Evolutionary conservation across 2,113 vertebrate species (phyloP), one percentile per base, ranked within the genome.

Genomic region (Bos indicus): DNA sequence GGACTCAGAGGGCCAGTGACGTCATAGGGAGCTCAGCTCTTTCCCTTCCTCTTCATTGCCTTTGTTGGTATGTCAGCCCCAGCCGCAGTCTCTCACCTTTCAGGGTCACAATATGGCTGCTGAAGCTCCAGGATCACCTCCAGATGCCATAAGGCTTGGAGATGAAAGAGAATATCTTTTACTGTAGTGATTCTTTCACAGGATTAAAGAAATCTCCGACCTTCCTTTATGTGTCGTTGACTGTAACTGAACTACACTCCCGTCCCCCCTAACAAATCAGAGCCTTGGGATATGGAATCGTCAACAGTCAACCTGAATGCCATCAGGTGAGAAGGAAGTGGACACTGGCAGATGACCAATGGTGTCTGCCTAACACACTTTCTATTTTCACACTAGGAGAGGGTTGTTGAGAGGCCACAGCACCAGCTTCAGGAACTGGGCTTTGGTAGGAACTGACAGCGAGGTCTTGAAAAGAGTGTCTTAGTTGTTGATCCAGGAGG

Each of bases 401-500:
- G 5, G 17, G 48, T 7, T 7, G 33, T 0, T 1, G 51, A 86
- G 86, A 33, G 25, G 48, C 43, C 91, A 7, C 19, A 25, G 52
- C 83, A 33, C 60, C 17, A 28, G 95, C 36, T 67, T 16, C 28
- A 52, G 56, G 3, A 40, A 3, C 23, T n/a, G 60, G 83, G 91
- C 46, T 46, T 5, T 14, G 3, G 67, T 80, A 40, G 90, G 59
- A 11, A n/a, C 74, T 19, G 95, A 87, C 71, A 74, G 88, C 0
- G 26, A 57, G 28, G 59, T 52, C 93, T 60, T 90, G 91, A 93
- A 94, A 96, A 83, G 56, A 57, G 30, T n/a, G 40, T 81, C 77
- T 85, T 62, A 48, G 40, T 40, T 57, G 94, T 89, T 91, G 89
- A 95, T 97, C 85, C 89, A 43, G 51, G 84, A 82, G 85, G 90